Conservation (phyloP, 2,888 invertebrate genomes). For the Megamerina dolium region DNA sequence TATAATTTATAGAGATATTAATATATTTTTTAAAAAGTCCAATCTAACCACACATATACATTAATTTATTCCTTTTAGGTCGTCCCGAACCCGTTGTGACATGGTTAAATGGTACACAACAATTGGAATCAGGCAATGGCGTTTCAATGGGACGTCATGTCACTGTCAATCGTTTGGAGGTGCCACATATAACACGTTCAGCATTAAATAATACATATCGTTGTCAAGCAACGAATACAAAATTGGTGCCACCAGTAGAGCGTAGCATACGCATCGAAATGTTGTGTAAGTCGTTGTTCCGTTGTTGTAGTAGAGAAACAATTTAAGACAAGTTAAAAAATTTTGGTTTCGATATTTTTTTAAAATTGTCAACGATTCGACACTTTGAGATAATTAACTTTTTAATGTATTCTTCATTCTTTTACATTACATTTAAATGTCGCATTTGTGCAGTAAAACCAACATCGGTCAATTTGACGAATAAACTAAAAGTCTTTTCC, state of each 20-base stretch:
- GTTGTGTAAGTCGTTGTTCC: constrained; percentile 61
- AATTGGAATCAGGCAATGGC: constrained; percentile 65
- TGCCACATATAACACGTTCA: constrained; percentile 65
- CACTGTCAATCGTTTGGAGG: constrained; percentile 71
- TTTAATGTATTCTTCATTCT: no score
- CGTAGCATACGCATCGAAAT: constrained; percentile 77
- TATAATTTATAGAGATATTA: no score
- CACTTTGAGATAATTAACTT: no score
- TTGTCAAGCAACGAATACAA: constrained; percentile 82
- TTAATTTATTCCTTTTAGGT: no score
- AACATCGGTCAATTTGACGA: constrained; percentile 66
- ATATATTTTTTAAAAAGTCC: no score
- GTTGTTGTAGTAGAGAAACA: neutral
- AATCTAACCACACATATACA: no score
- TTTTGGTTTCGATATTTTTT: neutral
- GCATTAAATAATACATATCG: constrained; percentile 81
- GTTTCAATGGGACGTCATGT: constrained; percentile 67
- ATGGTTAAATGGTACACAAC: constrained; percentile 72
- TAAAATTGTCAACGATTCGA: neutral
- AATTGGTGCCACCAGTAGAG: constrained; percentile 76
- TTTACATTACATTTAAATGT: no score
- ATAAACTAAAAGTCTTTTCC: constrained; percentile 70
- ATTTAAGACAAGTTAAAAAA: neutral
- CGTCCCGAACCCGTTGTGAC: constrained; percentile 79
- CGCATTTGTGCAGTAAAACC: constrained; percentile 89